Evolutionary conservation across 30 jellyfish, hydroid and myxozoan genomes (phyloP).

Genomic region (Hydractinia symbiolongicarpus): DNA sequence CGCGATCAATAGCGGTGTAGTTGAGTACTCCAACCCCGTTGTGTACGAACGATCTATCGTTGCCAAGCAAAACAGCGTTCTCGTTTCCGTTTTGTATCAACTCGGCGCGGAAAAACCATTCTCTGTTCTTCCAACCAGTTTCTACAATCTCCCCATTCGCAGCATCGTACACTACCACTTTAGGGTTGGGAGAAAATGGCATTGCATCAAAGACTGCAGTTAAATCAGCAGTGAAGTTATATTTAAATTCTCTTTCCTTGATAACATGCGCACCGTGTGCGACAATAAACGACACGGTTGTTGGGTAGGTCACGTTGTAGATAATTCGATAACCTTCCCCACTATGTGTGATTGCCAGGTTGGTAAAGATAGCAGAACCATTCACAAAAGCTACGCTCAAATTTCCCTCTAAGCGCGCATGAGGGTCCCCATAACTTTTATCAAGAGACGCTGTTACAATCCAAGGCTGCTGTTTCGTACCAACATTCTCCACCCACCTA

Average conservation of each 20-base stretch:
- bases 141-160: conserved; percentile 42
- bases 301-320: conserved; percentile 73
- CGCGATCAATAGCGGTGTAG: conserved; percentile 51
- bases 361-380: conserved; percentile 90
- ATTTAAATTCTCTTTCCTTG: conserved; percentile 57
- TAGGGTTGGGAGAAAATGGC: conserved; percentile 65
- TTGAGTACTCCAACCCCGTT: conserved; percentile 36
- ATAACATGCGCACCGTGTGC: conserved; percentile 43
- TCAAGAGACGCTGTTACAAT: conserved; percentile 62
- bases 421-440: conserved; percentile 64
- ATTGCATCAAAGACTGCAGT: conserved; percentile 51
- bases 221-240: conserved; percentile 32
- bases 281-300: conserved; percentile 35
- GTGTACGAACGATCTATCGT: conserved; percentile 21
- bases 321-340: conserved; percentile 65
- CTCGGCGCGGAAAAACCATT: conserved; percentile 58
- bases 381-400: conserved; percentile 64
- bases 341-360: conserved; percentile 68
- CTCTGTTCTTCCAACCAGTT: conserved; percentile 85
- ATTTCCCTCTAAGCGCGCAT: conserved; percentile 59
- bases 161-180: conserved; percentile 54
- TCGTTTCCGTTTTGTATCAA: conserved; percentile 17
- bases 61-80: conserved; percentile 21
- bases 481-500: conserved; percentile 74
- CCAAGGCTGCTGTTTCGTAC: conserved; percentile 63